Percentiles rank a stretch among this genome's conserved stretches.
Conservation (phyloP, 2,113 vertebrate species). For the Pyrgilauda ruficollis region DNA sequence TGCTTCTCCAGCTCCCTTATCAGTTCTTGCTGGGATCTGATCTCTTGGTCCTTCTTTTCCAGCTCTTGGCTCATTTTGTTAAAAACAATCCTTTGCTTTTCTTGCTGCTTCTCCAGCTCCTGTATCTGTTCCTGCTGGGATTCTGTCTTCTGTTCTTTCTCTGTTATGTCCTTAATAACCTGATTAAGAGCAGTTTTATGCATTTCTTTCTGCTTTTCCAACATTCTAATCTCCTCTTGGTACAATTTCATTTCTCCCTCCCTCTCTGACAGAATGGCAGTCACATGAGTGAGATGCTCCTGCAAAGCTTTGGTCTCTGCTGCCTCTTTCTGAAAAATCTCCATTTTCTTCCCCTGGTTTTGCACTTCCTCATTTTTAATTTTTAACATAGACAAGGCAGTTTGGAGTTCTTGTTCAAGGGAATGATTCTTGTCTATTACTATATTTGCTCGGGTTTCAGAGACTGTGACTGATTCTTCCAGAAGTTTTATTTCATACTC, state of each 20-base stretch:
- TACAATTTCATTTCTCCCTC: not conserved
- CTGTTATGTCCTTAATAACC: conserved; percentile 2
- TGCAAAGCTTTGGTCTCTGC: not conserved
- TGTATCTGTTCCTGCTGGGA: conserved; percentile 9
- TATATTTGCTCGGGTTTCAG: conserved; percentile 47
- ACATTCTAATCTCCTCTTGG: not conserved
- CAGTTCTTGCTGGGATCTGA: not conserved
- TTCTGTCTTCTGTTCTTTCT: not conserved
- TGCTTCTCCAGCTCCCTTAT: not conserved
- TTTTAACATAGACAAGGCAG: conserved; percentile 38
- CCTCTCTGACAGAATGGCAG: not conserved
- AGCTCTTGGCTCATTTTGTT: not conserved
- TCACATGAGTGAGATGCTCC: not conserved
- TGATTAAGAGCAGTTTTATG: not conserved
- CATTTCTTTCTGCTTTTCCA: not conserved
- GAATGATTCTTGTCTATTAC: conserved; percentile 2
- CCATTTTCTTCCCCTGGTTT: conserved; percentile 50
- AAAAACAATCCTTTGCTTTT: not conserved
- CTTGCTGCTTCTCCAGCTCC: conserved; percentile 34
- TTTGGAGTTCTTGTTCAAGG: conserved; percentile 70
- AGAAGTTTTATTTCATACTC: conserved; percentile 48
- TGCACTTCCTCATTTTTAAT: conserved; percentile 62
- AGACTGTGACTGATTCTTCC: conserved; percentile 51
- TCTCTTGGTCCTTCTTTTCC: not conserved
- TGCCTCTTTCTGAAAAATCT: conserved; percentile 60